Conservation (phyloP, 2,888 invertebrate genomes). For the Dione juno region DNA sequence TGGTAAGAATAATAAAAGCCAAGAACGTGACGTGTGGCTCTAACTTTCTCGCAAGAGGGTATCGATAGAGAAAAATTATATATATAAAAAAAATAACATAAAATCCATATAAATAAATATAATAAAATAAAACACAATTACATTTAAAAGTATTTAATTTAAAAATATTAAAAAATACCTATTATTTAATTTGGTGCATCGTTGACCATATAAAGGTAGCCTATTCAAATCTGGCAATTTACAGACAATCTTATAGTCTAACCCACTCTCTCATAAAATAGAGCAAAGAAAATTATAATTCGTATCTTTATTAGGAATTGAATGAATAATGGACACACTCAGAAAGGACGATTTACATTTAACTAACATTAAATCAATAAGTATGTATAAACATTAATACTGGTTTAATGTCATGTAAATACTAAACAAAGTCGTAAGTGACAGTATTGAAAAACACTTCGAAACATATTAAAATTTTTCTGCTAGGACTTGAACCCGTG, state of each 20-base stretch:
- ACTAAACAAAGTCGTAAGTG: neutral
- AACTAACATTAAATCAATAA: neutral
- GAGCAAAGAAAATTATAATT: neutral
- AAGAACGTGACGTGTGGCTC: no score
- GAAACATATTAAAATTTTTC: no score
- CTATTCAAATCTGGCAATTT: neutral
- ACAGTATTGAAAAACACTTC: neutral
- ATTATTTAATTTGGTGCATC: neutral
- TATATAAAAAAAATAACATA: no score
- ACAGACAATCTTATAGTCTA: neutral
- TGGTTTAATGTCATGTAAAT: neutral
- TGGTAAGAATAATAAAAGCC: no score
- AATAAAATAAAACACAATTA: constrained; percentile 9
- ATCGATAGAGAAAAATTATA: no score
- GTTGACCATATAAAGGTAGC: neutral
- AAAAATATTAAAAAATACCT: neutral
- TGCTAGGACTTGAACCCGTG: no score
- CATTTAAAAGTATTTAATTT: constrained; percentile 4
- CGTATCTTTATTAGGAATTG: neutral
- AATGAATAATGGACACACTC: neutral
- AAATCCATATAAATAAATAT: no score
- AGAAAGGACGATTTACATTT: neutral
- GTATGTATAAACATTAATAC: neutral
- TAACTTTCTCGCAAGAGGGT: no score
- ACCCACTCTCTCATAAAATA: neutral